A percentile compares a stretch with the other conserved stretches of the same genome.
phyloP scores from a whole-genome alignment of 2,888 invertebrate species.

The Tachystola acroxantha region DNA sequence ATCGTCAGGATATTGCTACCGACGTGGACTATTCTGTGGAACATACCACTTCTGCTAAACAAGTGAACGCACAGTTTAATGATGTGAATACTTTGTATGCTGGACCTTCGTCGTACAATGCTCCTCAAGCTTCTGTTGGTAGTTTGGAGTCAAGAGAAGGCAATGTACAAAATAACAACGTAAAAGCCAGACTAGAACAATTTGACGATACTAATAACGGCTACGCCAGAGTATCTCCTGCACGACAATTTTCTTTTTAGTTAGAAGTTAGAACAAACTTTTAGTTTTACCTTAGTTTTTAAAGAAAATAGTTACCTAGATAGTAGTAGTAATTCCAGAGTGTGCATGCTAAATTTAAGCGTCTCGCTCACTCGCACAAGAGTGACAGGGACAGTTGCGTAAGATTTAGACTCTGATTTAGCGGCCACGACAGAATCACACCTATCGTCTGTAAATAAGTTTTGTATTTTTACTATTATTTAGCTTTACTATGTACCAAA shows the following conservation, averaged over 20 bases:
- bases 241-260: conserved; percentile 41
- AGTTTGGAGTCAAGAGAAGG: conserved; percentile 36
- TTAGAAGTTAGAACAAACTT: neutral
- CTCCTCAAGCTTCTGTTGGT: conserved; percentile 62
- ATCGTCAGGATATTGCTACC: conserved; percentile 29
- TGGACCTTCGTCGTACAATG: conserved; percentile 66
- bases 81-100: conserved; percentile 42
- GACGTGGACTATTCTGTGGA: conserved; percentile 45
- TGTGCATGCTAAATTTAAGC: too few relatives aligned
- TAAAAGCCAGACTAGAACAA: conserved; percentile 52
- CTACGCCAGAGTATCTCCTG: conserved; percentile 44
- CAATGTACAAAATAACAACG: conserved; percentile 23
- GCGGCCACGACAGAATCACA: too few relatives aligned
- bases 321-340: too few relatives aligned
- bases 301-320: too few relatives aligned
- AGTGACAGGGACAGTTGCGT: too few relatives aligned
- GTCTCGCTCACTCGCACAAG: too few relatives aligned
- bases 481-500: neutral
- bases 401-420: too few relatives aligned
- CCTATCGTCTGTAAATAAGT: too few relatives aligned
- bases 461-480: neutral
- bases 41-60: conserved; percentile 35
- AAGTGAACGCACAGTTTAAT: conserved; percentile 25
- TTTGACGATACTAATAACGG: conserved; percentile 44
- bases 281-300: too few relatives aligned